Evolutionary conservation across 2,888 invertebrate species (phyloP), one percentile per base, ranked within the genome.

Genomic region (Xiphydria camelus): DNA sequence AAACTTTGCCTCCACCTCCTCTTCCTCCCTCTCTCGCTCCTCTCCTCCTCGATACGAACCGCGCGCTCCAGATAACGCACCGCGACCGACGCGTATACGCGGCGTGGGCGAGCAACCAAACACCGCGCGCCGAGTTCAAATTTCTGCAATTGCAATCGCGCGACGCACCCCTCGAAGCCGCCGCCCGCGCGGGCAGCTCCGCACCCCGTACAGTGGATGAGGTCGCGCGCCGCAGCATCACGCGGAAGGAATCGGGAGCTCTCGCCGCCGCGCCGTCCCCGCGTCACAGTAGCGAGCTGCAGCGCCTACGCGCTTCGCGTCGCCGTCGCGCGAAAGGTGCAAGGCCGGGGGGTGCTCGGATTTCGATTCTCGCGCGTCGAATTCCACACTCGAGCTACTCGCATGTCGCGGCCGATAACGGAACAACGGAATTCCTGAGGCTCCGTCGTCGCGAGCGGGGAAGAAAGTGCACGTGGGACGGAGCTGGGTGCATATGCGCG

Each of bases 101-200:
- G 46, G 61, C 61, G 68, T 68, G 67, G 69, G 70, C 64, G 68
- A 61, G 56, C 60, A 59, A 64, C 61, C 57, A 53, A 57, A 59
- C 57, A 55, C 58, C 49, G 45, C 46, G 46, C 51, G 45, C 51
- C 12, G 37, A 55, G 59, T 61, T 62, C 57, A 59, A 59, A 62
- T 66, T 66, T 64, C 65, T 60, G 60, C 64, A 64, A 64, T 66
- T 60, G 62, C 62, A 53, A 49, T 39, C 55, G 7, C n/a, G n/a
- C n/a, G n/a, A n/a, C n/a, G n/a, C n/a, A n/a, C n/a, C n/a, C n/a
- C n/a, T n/a, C n/a, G n/a, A n/a, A n/a, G n/a, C n/a, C n/a, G n/a
- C n/a, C n/a, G n/a, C n/a, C n/a, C n/a, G n/a, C n/a, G n/a, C n/a
- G n/a, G n/a, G 23, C 23, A 23, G 23, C n/a, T n/a, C n/a, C 7